Conservation (phyloP, 2,888 invertebrate species). For the Eupithecia inturbata region DNA sequence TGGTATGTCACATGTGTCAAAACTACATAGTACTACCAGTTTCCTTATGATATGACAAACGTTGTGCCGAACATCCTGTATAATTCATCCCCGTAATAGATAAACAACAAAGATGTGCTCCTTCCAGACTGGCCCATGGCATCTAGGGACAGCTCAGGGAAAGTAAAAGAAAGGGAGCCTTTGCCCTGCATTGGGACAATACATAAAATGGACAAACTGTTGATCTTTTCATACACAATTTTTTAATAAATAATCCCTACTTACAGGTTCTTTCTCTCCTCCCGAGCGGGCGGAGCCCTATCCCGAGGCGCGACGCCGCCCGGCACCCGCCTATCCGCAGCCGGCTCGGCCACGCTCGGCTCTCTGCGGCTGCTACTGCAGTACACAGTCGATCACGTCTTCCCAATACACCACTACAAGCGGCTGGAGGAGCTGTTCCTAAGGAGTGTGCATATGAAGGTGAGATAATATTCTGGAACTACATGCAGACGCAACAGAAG, state of each 20-base stretch:
- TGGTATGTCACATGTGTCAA: too few relatives aligned
- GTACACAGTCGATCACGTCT: conserved; percentile 95
- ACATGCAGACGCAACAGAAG: background rate
- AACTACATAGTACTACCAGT: too few relatives aligned
- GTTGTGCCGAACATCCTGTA: too few relatives aligned
- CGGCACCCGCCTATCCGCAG: conserved; percentile 87
- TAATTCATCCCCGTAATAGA: background rate
- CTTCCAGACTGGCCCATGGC: too few relatives aligned
- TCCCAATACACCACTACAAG: conserved; percentile 92
- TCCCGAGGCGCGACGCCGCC: conserved; percentile 90
- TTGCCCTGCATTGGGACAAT: too few relatives aligned
- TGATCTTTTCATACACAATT: background rate
- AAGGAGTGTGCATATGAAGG: conserved; percentile 87
- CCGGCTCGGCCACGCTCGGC: conserved; percentile 86
- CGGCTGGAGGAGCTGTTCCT: conserved; percentile 90
- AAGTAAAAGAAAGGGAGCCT: too few relatives aligned
- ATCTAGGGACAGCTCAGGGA: too few relatives aligned
- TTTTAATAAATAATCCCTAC: background rate
- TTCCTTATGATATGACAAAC: too few relatives aligned
- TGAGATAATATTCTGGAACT: conserved; percentile 50
- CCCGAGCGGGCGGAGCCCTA: conserved; percentile 84
- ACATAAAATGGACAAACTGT: background rate
- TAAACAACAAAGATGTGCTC: too few relatives aligned
- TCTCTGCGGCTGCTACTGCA: conserved; percentile 93
- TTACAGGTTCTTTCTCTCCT: conserved; percentile 86